phyloP scores from a whole-genome alignment of 2,888 invertebrate species.

The Clistopyga incitator region DNA sequence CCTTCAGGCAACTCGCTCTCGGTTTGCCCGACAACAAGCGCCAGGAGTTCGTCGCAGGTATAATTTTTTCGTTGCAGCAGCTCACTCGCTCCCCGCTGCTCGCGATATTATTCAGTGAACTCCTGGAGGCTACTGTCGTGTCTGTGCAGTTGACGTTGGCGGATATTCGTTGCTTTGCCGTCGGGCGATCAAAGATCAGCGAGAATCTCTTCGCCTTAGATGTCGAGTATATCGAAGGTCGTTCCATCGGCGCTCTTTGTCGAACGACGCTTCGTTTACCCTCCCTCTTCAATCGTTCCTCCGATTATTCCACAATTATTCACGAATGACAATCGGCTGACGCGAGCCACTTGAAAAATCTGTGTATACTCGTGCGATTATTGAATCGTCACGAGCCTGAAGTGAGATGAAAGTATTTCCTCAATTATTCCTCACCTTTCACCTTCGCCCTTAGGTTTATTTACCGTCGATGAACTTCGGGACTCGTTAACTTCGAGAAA shows the following conservation, averaged over 20 bases:
- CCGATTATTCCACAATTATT: conserved; percentile 49
- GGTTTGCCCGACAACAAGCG: conserved; percentile 41
- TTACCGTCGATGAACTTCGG: background rate
- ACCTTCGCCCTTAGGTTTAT: background rate
- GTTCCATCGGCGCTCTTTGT: conserved; percentile 51
- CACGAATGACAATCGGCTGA: conserved; percentile 38
- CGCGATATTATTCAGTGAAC: background rate
- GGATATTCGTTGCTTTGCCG: background rate
- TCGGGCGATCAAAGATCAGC: background rate
- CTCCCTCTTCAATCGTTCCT: background rate
- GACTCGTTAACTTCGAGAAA: background rate
- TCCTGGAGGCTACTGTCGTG: background rate
- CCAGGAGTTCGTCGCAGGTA: conserved; percentile 28
- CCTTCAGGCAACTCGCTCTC: conserved; percentile 63
- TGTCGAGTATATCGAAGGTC: conserved; percentile 21
- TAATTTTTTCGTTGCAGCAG: conserved; percentile 10
- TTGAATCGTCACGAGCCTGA: background rate
- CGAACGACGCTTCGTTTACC: conserved; percentile 26
- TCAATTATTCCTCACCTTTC: background rate
- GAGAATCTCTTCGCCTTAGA: conserved; percentile 9
- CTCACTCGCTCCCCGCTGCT: background rate
- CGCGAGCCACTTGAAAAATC: background rate
- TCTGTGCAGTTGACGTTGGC: background rate
- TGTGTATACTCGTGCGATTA: background rate
- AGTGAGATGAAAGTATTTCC: background rate